These are phyloP conservation scores for Gonocerus acuteangulatus DNA, from an alignment of 2,888 invertebrate genomes.

Conservation along the genomic window DNA sequence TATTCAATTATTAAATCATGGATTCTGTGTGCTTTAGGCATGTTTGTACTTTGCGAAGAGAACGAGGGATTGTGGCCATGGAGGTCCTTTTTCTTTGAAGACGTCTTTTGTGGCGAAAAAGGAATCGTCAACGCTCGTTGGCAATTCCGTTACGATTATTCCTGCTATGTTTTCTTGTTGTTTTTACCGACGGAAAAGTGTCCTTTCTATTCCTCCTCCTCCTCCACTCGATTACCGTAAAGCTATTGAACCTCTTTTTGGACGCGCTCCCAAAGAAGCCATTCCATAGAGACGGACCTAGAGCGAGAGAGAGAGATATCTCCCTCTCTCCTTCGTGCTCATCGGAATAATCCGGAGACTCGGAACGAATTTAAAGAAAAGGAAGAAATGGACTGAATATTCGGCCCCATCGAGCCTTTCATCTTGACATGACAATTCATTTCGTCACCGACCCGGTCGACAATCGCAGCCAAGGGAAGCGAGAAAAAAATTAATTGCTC, in stretches of 20 bases:
- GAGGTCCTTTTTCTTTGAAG: too few species aligned
- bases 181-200: not conserved
- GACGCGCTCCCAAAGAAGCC: not conserved
- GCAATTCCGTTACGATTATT: not conserved
- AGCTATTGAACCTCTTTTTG: not conserved
- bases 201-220: not conserved
- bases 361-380: constrained; percentile 12
- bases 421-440: not conserved
- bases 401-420: not conserved
- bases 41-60: too few species aligned
- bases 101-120: too few species aligned
- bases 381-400: constrained; percentile 2
- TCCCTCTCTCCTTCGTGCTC: constrained; percentile 1
- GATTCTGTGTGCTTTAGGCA: too few species aligned
- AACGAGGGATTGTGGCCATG: too few species aligned
- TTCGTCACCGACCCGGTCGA: not conserved
- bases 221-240: not conserved
- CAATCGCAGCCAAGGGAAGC: not conserved
- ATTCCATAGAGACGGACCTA: not conserved
- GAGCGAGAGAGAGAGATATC: not conserved
- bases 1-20: too few species aligned
- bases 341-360: constrained; percentile 10
- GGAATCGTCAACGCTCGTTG: not conserved
- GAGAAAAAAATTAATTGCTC: not conserved
- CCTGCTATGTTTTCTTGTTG: not conserved